A percentile compares a stretch with the other conserved stretches of the same genome.
phyloP scores from a whole-genome alignment of 37 sponge, comb jelly and placozoan species.

The Cliona cf. orientalis region DNA sequence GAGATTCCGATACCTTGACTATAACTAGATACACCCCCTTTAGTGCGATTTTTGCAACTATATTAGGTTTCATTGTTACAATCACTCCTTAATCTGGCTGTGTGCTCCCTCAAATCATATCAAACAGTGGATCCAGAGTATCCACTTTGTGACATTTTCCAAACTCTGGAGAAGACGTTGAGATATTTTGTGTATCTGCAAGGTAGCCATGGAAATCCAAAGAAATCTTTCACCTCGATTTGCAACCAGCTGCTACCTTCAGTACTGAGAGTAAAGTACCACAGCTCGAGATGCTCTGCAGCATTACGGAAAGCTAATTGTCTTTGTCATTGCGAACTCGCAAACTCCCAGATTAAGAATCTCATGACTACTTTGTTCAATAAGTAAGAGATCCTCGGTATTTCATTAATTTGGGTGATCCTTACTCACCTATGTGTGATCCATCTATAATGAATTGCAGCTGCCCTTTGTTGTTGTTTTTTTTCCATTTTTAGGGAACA shows the following conservation, averaged over 20 bases:
- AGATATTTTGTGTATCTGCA: slow-evolving; percentile 32
- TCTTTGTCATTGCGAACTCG: too few relatives aligned
- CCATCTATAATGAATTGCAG: too few relatives aligned
- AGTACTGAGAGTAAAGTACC: slow-evolving; percentile 1
- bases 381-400: slow-evolving; percentile 17
- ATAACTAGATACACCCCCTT: too few relatives aligned
- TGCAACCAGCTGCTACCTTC: slow-evolving; percentile 44
- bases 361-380: slow-evolving; percentile 6
- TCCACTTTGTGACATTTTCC: not conserved
- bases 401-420: not conserved
- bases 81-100: not conserved
- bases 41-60: too few relatives aligned
- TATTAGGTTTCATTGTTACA: slow-evolving; percentile 25
- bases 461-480: too few relatives aligned
- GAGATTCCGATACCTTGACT: too few relatives aligned
- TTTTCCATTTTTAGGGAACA: slow-evolving; percentile 29
- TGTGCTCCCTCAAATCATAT: too few relatives aligned
- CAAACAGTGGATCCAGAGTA: too few relatives aligned
- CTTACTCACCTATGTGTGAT: too few relatives aligned
- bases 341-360: not conserved
- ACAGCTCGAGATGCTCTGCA: too few relatives aligned
- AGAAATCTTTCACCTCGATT: slow-evolving; percentile 47
- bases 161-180: not conserved
- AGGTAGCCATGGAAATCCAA: slow-evolving; percentile 52
- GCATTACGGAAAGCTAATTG: too few relatives aligned